Base-by-base conservation (phyloP, 2,888 invertebrate species). In the Xestia ashworthii region DNA sequence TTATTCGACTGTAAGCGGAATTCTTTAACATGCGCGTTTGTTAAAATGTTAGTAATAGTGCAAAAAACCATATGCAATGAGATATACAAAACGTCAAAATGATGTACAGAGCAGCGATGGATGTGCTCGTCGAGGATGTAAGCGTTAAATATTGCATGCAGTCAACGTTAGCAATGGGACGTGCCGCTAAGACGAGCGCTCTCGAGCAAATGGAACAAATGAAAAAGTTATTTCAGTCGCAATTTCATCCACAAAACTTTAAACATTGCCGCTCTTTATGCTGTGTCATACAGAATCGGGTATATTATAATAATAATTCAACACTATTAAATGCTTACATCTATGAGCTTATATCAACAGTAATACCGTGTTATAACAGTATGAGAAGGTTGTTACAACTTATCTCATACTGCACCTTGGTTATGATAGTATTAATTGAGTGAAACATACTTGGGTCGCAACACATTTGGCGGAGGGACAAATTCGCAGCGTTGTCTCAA, bases 401-500 rank as follows among this genome's bases (percentile, higher is more conserved):
- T 5, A 58, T 78, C 74, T 87, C 71, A 76, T 75, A 80, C 68
- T 78, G 77, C 78, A 77, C 62, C 44, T 68, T 32, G 62, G 77
- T 62, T 70, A 74, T 71, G 53, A 83, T 75, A 68, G 38, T 71
- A 82, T 82, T 22, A 77, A 60, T 73, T 72, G 44, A 72, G 74
- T 81, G 44, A 79, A 83, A 98, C 98, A 97, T 97, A 99, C 98
- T 98, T 97, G 97, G 98, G 97, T 97, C 98, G 93, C 94, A 97
- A 94, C 95, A 98, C 97, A 95, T 98, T 97, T 78, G 97, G 97
- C 81, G 98, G 98, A 85, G 98, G 96, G 84, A 98, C 97, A 81
- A 99, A 97, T 93, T 98, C 99, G 95, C 99, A 99, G 78, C 99
- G 98, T 94, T 99, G 99, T 87, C 99, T 97, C 74, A 99, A 97